Conservation (phyloP, 2,888 invertebrate genomes). For the Habroteleia sp. region DNA sequence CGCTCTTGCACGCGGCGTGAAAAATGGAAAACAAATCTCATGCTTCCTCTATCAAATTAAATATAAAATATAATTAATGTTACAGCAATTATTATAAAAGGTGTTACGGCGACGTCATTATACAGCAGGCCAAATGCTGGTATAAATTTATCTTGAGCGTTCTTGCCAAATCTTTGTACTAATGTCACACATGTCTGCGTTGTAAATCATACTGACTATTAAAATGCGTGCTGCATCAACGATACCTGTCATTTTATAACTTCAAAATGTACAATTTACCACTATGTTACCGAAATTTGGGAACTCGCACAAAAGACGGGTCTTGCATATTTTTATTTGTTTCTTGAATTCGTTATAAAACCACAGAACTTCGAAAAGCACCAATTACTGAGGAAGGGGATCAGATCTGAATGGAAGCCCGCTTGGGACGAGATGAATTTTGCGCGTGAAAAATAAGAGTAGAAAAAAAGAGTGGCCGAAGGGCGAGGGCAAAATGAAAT, state of each 20-base stretch:
- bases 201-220: conserved; percentile 64
- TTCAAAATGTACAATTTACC: conserved; percentile 50
- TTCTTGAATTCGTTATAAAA: too few relatives aligned
- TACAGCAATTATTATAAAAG: conserved; percentile 58
- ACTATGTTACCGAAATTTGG: conserved; percentile 38
- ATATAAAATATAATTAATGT: conserved; percentile 49
- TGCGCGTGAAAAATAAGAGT: too few relatives aligned
- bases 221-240: conserved; percentile 60
- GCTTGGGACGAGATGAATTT: conserved; percentile 11
- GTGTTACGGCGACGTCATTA: conserved; percentile 47
- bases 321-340: not conserved
- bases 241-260: conserved; percentile 59
- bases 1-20: not conserved
- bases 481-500: conserved; percentile 55
- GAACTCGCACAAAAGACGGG: not conserved
- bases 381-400: too few relatives aligned
- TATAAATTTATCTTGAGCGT: conserved; percentile 62
- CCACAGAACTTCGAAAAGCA: too few relatives aligned
- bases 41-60: conserved; percentile 11
- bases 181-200: conserved; percentile 61
- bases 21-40: conserved; percentile 1
- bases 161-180: conserved; percentile 64
- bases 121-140: conserved; percentile 55
- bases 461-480: conserved; percentile 33
- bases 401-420: conserved; percentile 34